Conservation (phyloP, 2,888 invertebrate species). For the Oxystoma pomonae region DNA sequence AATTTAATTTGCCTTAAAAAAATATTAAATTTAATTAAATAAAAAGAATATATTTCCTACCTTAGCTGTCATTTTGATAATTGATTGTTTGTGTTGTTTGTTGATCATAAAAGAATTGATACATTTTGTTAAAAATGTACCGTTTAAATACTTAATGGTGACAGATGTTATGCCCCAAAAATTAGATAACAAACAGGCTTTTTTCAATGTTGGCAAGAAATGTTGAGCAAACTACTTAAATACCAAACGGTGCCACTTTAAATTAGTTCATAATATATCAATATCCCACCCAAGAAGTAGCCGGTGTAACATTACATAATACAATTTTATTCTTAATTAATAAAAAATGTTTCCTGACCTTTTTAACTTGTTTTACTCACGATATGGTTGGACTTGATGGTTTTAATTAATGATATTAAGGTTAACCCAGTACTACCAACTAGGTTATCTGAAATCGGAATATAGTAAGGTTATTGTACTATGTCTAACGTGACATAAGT, state of each 20-base stretch:
- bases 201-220: not conserved
- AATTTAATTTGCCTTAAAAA: no score
- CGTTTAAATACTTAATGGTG: not conserved
- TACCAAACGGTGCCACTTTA: not conserved
- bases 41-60: not conserved
- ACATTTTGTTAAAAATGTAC: not conserved
- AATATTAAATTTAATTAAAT: no score
- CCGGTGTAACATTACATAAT: no score
- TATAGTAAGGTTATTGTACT: no score
- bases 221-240: not conserved
- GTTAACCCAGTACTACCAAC: no score
- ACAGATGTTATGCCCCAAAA: not conserved
- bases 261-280: not conserved
- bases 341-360: no score
- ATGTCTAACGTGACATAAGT: no score
- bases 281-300: not conserved
- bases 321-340: no score
- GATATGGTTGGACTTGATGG: no score
- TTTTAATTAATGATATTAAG: no score
- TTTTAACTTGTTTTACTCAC: no score
- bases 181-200: not conserved
- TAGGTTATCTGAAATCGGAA: no score
- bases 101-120: not conserved
- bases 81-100: not conserved
- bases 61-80: not conserved